A percentile compares a stretch with the other conserved stretches of the same genome.
Conservation (phyloP, 2,113 vertebrate genomes). For the rat (Rattus norvegicus) region DNA sequence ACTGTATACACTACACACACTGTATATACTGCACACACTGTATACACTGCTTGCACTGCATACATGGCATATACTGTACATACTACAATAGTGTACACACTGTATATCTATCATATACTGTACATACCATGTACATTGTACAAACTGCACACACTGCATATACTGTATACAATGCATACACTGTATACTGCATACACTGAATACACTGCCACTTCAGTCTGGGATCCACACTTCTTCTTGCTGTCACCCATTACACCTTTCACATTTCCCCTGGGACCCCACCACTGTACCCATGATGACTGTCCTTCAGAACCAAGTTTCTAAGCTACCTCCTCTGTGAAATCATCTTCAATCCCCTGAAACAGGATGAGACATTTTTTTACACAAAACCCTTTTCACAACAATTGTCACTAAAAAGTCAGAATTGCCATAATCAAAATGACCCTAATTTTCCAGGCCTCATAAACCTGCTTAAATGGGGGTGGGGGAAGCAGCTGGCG, state of each 20-base stretch:
- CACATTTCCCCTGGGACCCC: neutral
- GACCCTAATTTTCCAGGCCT: neutral
- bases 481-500: neutral
- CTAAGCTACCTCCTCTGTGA: neutral
- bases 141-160: too few relatives aligned
- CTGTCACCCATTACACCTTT: neutral
- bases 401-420: neutral
- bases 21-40: too few relatives aligned
- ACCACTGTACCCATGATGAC: neutral
- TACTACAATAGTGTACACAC: too few relatives aligned
- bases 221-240: neutral
- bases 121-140: too few relatives aligned
- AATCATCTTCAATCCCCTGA: neutral
- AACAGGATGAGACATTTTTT: neutral
- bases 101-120: too few relatives aligned
- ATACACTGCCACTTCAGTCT: too few relatives aligned
- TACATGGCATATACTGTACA: too few relatives aligned
- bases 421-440: neutral
- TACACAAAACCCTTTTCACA: neutral
- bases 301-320: neutral
- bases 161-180: too few relatives aligned
- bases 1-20: too few relatives aligned
- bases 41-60: too few relatives aligned
- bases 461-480: neutral
- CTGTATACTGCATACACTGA: too few relatives aligned